Evolutionary conservation across 2,113 vertebrate species (phyloP).

Genomic region (Muntiacus reevesi): DNA sequence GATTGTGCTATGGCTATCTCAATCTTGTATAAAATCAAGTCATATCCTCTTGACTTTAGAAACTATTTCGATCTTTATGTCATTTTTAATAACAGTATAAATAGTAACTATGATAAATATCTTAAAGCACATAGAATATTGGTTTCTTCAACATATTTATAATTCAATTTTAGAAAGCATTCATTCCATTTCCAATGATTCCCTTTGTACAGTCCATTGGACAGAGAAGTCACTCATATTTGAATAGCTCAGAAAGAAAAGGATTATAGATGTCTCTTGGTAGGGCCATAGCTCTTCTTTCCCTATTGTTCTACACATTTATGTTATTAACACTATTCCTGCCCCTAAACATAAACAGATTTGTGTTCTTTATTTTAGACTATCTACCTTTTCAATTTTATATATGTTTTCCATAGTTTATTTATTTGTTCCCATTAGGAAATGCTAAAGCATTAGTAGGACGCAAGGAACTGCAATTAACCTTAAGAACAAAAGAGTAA

Average conservation of each 20-base stretch:
- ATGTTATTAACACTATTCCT: not conserved
- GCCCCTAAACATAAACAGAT: not conserved
- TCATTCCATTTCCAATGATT: not conserved
- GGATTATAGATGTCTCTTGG: not conserved
- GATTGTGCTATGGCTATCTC: not conserved
- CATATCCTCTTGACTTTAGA: not conserved
- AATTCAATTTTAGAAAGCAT: conserved; percentile 12
- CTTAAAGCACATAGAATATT: not conserved
- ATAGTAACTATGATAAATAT: not conserved
- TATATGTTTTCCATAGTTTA: not conserved
- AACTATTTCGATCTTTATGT: not conserved
- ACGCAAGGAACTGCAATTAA: not conserved
- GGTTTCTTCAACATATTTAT: not conserved
- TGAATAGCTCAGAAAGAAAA: not conserved
- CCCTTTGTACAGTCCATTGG: not conserved
- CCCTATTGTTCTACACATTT: not conserved
- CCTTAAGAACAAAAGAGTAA: conserved; percentile 41
- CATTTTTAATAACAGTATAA: not conserved
- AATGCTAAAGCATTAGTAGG: not conserved
- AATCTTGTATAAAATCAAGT: not conserved
- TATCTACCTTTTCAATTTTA: not conserved
- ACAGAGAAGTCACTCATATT: not conserved
- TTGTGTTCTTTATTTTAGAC: conserved; percentile 1
- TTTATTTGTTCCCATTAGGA: not conserved
- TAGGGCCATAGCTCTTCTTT: not conserved